Conservation (phyloP, 2,888 invertebrate species). For the Drosophila koepferae region DNA sequence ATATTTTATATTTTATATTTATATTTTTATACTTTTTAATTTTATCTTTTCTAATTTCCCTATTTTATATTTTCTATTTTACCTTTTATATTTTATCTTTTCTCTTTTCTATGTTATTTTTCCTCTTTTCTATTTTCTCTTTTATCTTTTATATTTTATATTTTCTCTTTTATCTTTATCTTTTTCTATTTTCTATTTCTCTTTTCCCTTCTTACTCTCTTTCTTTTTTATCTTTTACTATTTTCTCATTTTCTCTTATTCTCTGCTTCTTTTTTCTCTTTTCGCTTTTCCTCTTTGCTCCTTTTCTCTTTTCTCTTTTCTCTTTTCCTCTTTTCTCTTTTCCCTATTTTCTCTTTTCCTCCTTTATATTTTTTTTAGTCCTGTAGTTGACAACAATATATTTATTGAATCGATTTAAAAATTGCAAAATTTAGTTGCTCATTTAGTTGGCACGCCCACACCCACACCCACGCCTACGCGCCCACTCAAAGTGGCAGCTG, state of each 20-base stretch:
- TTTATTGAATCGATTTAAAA: slow-evolving; percentile 6
- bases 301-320: neutral
- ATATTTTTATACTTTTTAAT: slow-evolving; percentile 8
- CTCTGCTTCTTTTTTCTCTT: too few species aligned
- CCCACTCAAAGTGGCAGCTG: neutral
- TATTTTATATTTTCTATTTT: slow-evolving; percentile 1
- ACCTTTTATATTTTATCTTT: slow-evolving; percentile 1
- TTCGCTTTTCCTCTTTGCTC: too few species aligned
- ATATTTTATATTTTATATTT: slow-evolving; percentile 2
- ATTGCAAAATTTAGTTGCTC: neutral
- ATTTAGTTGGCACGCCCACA: neutral
- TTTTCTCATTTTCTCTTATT: too few species aligned
- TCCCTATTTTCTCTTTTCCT: too few species aligned
- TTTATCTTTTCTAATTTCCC: slow-evolving; percentile 1
- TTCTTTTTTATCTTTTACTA: too few species aligned
- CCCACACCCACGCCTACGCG: neutral
- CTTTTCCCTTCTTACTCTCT: too few species aligned
- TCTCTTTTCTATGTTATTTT: too few species aligned
- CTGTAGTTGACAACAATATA: neutral
- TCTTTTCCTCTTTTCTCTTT: too few species aligned
- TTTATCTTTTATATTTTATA: slow-evolving; percentile 1
- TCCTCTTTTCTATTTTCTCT: too few species aligned
- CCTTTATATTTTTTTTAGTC: too few species aligned
- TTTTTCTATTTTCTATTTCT: too few species aligned
- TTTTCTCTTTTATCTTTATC: slow-evolving; percentile 1